Evolutionary conservation across 1,140 invertebrate species (phyloP), one percentile per base, ranked within the genome.

Genomic region (Temnothorax longispinosus): DNA sequence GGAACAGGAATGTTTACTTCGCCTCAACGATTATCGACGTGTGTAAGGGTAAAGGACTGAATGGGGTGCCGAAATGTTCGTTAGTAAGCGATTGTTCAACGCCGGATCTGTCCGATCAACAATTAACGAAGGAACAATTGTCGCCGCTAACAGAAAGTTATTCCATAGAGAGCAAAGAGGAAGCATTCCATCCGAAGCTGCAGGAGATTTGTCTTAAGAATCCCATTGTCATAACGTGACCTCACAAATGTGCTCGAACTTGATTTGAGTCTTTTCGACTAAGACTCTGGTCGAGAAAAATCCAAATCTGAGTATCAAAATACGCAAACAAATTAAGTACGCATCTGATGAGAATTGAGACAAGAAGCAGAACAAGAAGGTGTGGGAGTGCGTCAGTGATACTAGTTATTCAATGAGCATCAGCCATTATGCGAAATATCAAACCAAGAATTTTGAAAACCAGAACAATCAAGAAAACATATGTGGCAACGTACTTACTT

Each of bases 191-290:
- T 91, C 97, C 98, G 8, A 98, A 99, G 92, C 95, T 99, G 15
- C 99, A 99, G 94, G 99, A 99, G 92, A 99, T 99, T 95, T 99
- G 99, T 94, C 96, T 99, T 13, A 98, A 99, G 91, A 98, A 99
- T 96, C 99, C 99, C 0, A 99, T 99, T 92, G 99, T 99, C 54
- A 98, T 99, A n/a, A 97, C 96, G 99, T 87, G 98, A 98, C 10
- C 96, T 99, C 77, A 98, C 98, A 21, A 97, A 98, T 35, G 98
- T 98, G 32, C 95, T 99, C 4, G 99, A 99, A 95, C 96, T 99
- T 60, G 99, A 99, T 96, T 96, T 99, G n/a, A 98, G 99, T n/a
- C 96, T 99, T 6, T 96, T 99, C 99, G 8, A 99, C 99, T 1
- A 99, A 99, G 96, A 99, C 98, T 0, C 95, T 99, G 11, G 99